Conservation (phyloP, 1,140 invertebrate species). For the Brachionus rubens region DNA sequence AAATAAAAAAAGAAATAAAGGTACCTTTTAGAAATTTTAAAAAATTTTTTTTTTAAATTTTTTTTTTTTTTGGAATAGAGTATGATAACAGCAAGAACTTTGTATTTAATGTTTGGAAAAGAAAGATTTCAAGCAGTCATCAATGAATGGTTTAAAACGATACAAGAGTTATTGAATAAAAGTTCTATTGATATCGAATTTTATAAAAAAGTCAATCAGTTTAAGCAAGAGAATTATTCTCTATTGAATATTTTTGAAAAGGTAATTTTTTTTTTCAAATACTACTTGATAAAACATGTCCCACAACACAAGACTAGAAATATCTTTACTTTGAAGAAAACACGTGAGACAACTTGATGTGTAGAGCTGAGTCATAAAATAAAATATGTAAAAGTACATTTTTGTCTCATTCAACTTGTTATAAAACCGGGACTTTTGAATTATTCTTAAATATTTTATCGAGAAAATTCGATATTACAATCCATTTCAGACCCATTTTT, state of each 20-base stretch:
- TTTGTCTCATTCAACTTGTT: no score
- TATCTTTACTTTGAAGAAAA: no score
- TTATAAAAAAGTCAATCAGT: not conserved
- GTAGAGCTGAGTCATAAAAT: no score
- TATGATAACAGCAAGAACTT: not conserved
- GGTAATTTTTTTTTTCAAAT: not conserved
- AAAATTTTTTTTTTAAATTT: no score
- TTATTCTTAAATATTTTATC: no score
- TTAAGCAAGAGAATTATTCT: not conserved
- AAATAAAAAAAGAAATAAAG: conserved; percentile 22
- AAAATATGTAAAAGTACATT: no score
- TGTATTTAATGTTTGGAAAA: not conserved
- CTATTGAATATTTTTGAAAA: conserved; percentile 18
- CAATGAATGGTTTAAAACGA: conserved; percentile 21
- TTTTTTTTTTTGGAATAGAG: not conserved
- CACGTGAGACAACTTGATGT: no score
- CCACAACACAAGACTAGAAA: no score
- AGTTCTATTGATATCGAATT: not conserved
- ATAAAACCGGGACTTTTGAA: no score
- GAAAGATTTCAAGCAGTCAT: conserved; percentile 18
- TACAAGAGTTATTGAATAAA: not conserved
- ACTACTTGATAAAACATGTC: not conserved
- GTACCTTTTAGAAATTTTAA: no score
- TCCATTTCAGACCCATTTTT: no score
- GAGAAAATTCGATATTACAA: no score